These are phyloP conservation scores for Sorex fumeus DNA, from an alignment of 2,113 vertebrate genomes.

Conservation along the genomic window DNA sequence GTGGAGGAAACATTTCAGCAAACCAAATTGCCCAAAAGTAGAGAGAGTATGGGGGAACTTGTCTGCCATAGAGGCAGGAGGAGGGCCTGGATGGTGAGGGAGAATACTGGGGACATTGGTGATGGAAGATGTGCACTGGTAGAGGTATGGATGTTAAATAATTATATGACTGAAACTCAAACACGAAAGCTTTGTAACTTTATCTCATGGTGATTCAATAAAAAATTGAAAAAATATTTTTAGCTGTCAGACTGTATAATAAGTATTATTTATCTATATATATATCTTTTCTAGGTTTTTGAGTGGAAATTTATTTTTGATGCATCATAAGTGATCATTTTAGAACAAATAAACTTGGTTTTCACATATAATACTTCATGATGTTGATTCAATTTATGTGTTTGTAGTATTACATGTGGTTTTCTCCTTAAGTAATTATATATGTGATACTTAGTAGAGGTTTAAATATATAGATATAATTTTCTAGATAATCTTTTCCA, in stretches of 20 bases:
- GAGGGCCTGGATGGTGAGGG: no score
- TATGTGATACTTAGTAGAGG: not conserved
- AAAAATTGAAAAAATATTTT: not conserved
- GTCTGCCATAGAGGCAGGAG: no score
- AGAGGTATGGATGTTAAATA: no score
- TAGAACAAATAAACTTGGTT: not conserved
- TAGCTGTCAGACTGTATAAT: slow-evolving; percentile 50
- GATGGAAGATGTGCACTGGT: no score
- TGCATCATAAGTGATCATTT: not conserved
- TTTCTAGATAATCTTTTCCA: not conserved
- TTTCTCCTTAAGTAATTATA: not conserved
- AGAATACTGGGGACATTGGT: no score
- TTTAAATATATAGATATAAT: not conserved
- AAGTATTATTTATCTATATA: slow-evolving; percentile 41
- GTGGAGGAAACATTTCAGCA: no score
- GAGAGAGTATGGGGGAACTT: no score
- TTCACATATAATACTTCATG: not conserved
- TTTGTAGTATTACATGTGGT: not conserved
- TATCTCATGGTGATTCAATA: no score
- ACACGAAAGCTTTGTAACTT: no score
- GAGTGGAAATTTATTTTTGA: not conserved
- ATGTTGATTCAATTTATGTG: not conserved
- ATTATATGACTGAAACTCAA: no score
- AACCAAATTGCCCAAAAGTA: no score
- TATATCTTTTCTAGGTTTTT: not conserved